Base-by-base conservation (phyloP, 2,888 invertebrate genomes). In the Brachynemurus nebulosus region DNA sequence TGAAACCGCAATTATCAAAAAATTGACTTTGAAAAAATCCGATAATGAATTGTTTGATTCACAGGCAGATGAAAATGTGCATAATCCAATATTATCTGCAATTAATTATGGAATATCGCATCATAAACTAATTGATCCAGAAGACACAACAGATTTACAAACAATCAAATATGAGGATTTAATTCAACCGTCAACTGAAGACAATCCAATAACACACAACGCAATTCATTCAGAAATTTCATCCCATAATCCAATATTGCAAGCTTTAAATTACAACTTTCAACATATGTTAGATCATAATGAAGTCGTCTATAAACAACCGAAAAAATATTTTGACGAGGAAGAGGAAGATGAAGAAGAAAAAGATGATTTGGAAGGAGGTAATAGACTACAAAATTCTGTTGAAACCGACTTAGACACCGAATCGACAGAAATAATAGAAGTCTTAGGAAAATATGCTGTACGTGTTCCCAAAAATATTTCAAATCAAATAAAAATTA, bases 241-340 rank as follows among this genome's bases (percentile, higher is more conserved):
- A 30, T 30, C 30, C 4, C 30, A 30, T 30, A 30, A 30, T 30
- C 30, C 30, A 30, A 14, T 30, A 3, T 11, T 30, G n/a, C n/a
- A 30, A 6, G 30, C 30, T 4, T n/a, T 30, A 30, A 30, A 30
- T 30, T 30, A 12, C 14, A 14, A 14, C n/a, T 30, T 30, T 30
- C 30, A 30, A 30, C 30, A 30, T 30, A 30, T 30, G 30, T 11
- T 30, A n/a, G 30, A 30, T 30, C 30, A n/a, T 12, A 30, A 30
- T 12, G 30, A 30, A n/a, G 14, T 30, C n/a, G n/a, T n/a, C n/a
- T n/a, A n/a, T n/a, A n/a, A n/a, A n/a, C n/a, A n/a, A n/a, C n/a
- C n/a, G n/a, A n/a, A n/a, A n/a, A n/a, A n/a, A n/a, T n/a, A n/a
- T n/a, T n/a, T n/a, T 11, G 30, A 30, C 6, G 30, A 30, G 14